Conservation (phyloP, 2,888 invertebrate genomes). For the Cephonodes hylas region DNA sequence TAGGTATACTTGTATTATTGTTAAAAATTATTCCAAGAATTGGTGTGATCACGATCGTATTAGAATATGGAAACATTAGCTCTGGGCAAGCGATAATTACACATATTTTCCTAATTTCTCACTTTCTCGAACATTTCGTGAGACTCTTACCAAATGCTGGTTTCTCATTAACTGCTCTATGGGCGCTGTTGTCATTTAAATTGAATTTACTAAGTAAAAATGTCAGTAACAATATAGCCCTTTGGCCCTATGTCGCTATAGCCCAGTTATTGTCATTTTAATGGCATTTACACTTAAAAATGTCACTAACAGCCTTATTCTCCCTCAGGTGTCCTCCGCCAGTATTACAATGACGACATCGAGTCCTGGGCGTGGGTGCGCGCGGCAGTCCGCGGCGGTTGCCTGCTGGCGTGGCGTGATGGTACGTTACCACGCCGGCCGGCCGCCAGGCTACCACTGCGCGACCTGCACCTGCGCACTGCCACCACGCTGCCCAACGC, state of each 20-base stretch:
- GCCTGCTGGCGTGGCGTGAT: constrained; percentile 73
- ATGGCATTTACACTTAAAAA: background rate
- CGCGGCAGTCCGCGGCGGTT: constrained; percentile 67
- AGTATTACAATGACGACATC: constrained; percentile 68
- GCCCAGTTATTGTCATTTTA: no score
- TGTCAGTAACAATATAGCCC: background rate
- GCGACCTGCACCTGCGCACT: constrained; percentile 66
- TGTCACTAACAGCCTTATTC: constrained; percentile 11
- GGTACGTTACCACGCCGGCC: constrained; percentile 71
- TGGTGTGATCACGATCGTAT: no score
- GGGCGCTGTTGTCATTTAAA: no score
- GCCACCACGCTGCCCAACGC: constrained; percentile 64
- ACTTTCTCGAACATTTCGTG: no score
- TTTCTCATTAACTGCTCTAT: no score
- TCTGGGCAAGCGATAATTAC: no score
- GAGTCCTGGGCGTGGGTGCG: constrained; percentile 73
- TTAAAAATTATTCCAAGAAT: no score
- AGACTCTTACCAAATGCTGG: no score
- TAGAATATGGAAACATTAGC: no score
- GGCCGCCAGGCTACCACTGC: constrained; percentile 65
- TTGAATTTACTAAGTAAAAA: background rate
- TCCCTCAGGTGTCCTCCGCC: constrained; percentile 66
- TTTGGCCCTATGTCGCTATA: no score
- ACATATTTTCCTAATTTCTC: no score
- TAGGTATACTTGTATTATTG: no score